These are phyloP conservation scores for Escarpia spicata DNA, from an alignment of 2,888 invertebrate species.

Conservation along the genomic window DNA sequence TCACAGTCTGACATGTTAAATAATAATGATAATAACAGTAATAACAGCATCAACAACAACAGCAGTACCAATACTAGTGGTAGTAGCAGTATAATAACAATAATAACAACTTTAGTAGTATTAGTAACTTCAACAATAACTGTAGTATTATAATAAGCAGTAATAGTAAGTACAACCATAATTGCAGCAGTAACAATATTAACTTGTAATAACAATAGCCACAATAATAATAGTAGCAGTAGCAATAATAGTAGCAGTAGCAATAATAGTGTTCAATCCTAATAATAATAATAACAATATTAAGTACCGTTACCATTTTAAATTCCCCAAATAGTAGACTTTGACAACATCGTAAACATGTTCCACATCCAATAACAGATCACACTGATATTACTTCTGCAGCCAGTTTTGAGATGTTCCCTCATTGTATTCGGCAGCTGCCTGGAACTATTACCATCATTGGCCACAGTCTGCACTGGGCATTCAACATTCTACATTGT, in stretches of 20 bases:
- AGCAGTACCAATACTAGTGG: not conserved
- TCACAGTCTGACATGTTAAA: too few species aligned
- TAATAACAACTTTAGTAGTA: not conserved
- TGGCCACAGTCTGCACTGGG: not conserved
- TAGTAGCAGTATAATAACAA: not conserved
- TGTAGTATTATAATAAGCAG: too few species aligned
- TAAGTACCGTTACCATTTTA: not conserved
- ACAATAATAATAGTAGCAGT: too few species aligned
- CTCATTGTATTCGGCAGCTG: not conserved
- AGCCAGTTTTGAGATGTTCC: not conserved
- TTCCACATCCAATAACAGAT: not conserved
- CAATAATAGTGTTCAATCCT: not conserved
- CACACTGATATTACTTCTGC: not conserved
- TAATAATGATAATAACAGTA: not conserved
- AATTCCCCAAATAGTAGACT: too few species aligned
- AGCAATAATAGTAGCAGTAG: too few species aligned
- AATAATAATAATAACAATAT: not conserved
- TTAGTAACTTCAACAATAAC: too few species aligned
- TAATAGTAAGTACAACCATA: too few species aligned
- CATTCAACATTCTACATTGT: not conserved
- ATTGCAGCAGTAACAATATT: too few species aligned
- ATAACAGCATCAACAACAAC: not conserved
- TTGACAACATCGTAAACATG: not conserved
- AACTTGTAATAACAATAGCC: too few species aligned
- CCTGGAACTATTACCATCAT: not conserved